Evolutionary conservation across 1,140 invertebrate genomes (phyloP).

Genomic region (Wasmannia auropunctata): DNA sequence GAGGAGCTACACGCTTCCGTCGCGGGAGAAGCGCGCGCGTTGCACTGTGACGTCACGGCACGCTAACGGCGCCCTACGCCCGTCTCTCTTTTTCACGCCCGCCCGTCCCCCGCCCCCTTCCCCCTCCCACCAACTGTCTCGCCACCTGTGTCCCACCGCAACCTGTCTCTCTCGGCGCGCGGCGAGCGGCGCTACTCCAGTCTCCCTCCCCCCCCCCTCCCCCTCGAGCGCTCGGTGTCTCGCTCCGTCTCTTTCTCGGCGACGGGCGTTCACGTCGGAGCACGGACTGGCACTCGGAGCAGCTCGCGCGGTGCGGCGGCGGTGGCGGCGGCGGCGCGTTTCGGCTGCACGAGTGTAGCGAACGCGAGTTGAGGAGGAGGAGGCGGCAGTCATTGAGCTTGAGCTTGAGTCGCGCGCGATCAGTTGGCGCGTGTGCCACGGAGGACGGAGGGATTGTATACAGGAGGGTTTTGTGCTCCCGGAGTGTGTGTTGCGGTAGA

Average conservation of each 20-base stretch:
- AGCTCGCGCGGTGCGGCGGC: slow-evolving; percentile 2
- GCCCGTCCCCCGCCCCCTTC: too few relatives aligned
- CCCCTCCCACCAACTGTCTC: too few relatives aligned
- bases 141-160: too few relatives aligned
- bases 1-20: neutral
- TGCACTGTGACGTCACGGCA: slow-evolving; percentile 60
- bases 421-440: slow-evolving; percentile 31
- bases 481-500: neutral
- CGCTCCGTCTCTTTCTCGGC: neutral
- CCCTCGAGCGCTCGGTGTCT: neutral
- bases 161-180: too few relatives aligned
- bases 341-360: neutral
- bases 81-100: too few relatives aligned
- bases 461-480: neutral
- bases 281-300: neutral
- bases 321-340: neutral
- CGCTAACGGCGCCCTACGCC: too few relatives aligned
- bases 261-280: neutral
- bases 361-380: neutral
- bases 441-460: slow-evolving; percentile 5
- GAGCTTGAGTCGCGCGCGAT: slow-evolving; percentile 52
- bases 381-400: too few relatives aligned
- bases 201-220: too few relatives aligned
- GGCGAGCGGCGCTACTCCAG: too few relatives aligned
- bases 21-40: slow-evolving; percentile 43